Evolutionary conservation across 1,140 invertebrate species (phyloP).

Genomic region (Samia ricini): DNA sequence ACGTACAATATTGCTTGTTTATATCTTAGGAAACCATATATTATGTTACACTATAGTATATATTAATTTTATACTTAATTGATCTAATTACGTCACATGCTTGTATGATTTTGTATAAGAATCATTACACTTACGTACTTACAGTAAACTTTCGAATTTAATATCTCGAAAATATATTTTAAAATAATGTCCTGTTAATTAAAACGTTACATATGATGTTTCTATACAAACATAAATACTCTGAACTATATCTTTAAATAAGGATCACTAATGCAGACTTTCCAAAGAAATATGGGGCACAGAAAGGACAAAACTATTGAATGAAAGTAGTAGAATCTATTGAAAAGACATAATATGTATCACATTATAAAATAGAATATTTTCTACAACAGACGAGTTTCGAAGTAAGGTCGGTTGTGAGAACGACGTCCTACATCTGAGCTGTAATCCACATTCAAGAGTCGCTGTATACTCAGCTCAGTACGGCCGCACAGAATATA

Average conservation of each 20-base stretch:
- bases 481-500: slow-evolving; percentile 93
- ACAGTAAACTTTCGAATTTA: no score
- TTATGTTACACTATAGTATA: neutral
- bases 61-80: neutral
- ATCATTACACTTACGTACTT: no score
- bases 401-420: slow-evolving; percentile 94
- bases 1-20: neutral
- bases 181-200: no score
- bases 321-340: neutral
- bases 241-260: no score
- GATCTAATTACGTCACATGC: no score
- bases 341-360: neutral
- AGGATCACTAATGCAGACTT: no score
- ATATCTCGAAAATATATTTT: no score
- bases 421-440: slow-evolving; percentile 89
- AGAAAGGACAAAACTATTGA: no score
- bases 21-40: neutral
- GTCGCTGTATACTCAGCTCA: slow-evolving; percentile 94
- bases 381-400: slow-evolving; percentile 89
- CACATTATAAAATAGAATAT: neutral
- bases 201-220: no score
- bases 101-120: no score
- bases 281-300: no score
- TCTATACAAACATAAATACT: no score
- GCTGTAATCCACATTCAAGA: slow-evolving; percentile 88